Evolutionary conservation across 2,797 vertebrate species (phyloP), one percentile per base, ranked within the genome.

Genomic region (Pempheris klunzingeri): DNA sequence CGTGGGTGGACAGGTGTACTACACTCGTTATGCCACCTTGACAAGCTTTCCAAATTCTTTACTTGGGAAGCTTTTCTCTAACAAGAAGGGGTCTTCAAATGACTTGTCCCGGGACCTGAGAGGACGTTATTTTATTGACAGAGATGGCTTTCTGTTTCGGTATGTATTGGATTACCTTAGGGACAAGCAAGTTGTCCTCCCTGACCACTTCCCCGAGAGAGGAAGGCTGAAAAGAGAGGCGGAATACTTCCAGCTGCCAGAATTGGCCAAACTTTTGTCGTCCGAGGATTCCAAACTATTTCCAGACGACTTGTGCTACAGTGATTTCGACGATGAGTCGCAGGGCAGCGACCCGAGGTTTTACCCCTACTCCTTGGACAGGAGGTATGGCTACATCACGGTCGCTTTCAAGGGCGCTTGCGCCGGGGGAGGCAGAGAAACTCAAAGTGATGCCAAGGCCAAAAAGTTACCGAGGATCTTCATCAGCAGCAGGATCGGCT

Each of bases 151-250:
- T 90, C 93, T 99, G 83, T 99, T 99, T 84, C 96, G 98, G 53
- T 99, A 99, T 20, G 96, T 99, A 53, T 91, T 99, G 94, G 98
- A 99, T 96, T 99, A 96, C 95, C 96, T 99, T 91, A 96, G 98
- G 94, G 98, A 99, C 92, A 97, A 97, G 90, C 97, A 97, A 70
- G 97, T 99, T 74, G 97, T 99, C 86, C 95, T 99, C 82, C 98
- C 98, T 0, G 98, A 99, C 86, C 98, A 99, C 92, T 99, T 99
- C 88, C 98, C 98, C 6, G 98, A 99, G 95, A 96, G 95, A 80
- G 97, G 97, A 9, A 94, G 98, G 84, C 93, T 99, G 84, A 97
- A 96, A 93, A 94, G 97, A 85, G 98, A 99, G 87, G 98, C 98
- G 11, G 98, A 99, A 87, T 99, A 98, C 88, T 99, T 99, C 89